These are phyloP conservation scores for Ciconia boyciana DNA, from an alignment of 2,113 vertebrate genomes.

Conservation along the genomic window DNA sequence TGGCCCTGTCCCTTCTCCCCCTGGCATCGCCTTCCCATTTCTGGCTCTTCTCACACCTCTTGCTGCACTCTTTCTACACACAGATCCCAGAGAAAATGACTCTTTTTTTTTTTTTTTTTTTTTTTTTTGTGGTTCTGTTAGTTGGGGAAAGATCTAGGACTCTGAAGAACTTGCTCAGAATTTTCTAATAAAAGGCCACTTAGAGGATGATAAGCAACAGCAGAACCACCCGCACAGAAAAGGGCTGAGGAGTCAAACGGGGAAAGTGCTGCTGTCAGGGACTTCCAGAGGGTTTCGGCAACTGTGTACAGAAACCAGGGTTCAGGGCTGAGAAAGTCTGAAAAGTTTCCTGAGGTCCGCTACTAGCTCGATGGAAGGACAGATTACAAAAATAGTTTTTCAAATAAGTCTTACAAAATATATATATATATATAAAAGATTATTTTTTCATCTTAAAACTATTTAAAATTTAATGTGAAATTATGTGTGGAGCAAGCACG, in stretches of 20 bases:
- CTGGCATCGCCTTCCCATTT: background rate
- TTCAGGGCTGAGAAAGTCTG: background rate
- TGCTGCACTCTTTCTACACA: no score
- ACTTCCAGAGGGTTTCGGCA: background rate
- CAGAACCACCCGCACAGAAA: background rate
- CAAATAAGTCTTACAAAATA: background rate
- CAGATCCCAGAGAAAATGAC: background rate
- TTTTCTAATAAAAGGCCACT: background rate
- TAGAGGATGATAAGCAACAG: background rate
- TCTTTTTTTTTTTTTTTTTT: background rate
- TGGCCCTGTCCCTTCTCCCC: fast-evolving
- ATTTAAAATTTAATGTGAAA: background rate
- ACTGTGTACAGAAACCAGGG: background rate
- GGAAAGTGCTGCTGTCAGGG: background rate
- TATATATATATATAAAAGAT: background rate
- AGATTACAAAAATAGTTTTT: background rate
- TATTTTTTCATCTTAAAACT: background rate
- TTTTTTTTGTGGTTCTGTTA: background rate
- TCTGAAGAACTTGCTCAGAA: background rate
- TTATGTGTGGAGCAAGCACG: background rate
- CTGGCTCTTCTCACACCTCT: background rate
- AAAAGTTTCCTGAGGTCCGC: background rate
- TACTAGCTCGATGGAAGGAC: background rate
- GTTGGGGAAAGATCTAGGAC: background rate
- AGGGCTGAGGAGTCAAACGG: background rate